These are phyloP conservation scores for Todus mexicanus DNA, from an alignment of 2,797 vertebrate genomes.

Conservation along the genomic window DNA sequence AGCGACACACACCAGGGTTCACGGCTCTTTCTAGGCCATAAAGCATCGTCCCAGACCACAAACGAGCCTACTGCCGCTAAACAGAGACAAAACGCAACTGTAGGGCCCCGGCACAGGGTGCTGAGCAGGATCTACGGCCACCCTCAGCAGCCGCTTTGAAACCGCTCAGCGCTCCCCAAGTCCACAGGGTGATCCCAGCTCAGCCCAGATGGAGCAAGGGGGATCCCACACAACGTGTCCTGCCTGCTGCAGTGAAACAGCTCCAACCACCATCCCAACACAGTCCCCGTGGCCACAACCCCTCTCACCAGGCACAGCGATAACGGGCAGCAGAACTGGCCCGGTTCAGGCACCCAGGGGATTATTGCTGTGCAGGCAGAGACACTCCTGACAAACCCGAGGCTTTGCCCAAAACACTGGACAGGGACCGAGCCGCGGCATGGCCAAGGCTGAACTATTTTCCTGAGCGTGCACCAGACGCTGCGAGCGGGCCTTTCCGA, in stretches of 20 bases:
- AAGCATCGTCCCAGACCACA: neutral
- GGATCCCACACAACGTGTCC: neutral
- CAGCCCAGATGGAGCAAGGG: neutral
- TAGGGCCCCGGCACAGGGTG: neutral
- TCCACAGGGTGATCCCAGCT: neutral
- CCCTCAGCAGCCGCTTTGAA: neutral
- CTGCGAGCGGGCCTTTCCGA: too few species aligned
- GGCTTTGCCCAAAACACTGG: neutral
- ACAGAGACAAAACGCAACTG: neutral
- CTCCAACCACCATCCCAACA: neutral
- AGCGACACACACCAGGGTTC: neutral
- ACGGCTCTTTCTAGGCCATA: neutral
- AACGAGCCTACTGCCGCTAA: neutral
- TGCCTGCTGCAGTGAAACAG: neutral
- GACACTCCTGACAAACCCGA: neutral
- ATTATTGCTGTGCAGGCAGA: neutral
- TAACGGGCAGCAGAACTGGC: neutral
- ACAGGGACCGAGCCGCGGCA: neutral
- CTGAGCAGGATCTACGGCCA: neutral
- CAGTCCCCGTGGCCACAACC: neutral
- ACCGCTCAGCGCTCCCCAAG: neutral
- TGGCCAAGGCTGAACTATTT: fast-evolving
- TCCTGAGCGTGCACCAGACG: too few species aligned
- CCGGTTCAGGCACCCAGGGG: neutral
- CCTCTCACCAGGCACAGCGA: neutral